These are phyloP conservation scores for Myotis davidii DNA, from an alignment of 2,113 vertebrate species.

Conservation along the genomic window DNA sequence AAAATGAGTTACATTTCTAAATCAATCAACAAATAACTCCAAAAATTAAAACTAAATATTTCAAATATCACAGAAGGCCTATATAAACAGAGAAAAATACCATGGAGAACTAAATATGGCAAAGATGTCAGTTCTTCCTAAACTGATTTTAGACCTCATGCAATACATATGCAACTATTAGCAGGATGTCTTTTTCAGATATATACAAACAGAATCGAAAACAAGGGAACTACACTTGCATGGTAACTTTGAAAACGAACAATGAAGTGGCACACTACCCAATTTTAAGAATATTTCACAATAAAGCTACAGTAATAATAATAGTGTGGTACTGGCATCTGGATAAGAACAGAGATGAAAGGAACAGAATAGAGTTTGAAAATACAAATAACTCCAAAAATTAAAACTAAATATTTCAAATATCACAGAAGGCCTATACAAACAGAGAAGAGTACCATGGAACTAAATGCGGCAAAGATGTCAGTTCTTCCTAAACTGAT, in stretches of 20 bases:
- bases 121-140: not conserved
- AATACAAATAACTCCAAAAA: not conserved
- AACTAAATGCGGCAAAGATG: not conserved
- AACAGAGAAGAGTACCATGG: not conserved
- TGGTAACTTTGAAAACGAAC: not conserved
- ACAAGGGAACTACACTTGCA: not conserved
- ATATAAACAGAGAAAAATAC: not conserved
- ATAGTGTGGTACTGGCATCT: not conserved
- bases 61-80: not conserved
- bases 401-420: not conserved
- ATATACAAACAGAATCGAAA: not conserved
- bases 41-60: not conserved
- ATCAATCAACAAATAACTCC: not conserved
- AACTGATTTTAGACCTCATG: not conserved
- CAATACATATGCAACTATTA: not conserved
- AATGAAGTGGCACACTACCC: not conserved
- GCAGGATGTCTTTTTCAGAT: not conserved
- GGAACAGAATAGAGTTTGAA: not conserved
- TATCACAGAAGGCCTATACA: not conserved
- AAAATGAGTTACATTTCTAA: not conserved
- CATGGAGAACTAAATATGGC: not conserved
- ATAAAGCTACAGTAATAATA: not conserved
- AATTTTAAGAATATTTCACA: not conserved
- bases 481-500: not conserved
- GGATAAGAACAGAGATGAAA: not conserved